Evolutionary conservation across 1,140 invertebrate genomes (phyloP).

Genomic region (Brachionus paranguensis): DNA sequence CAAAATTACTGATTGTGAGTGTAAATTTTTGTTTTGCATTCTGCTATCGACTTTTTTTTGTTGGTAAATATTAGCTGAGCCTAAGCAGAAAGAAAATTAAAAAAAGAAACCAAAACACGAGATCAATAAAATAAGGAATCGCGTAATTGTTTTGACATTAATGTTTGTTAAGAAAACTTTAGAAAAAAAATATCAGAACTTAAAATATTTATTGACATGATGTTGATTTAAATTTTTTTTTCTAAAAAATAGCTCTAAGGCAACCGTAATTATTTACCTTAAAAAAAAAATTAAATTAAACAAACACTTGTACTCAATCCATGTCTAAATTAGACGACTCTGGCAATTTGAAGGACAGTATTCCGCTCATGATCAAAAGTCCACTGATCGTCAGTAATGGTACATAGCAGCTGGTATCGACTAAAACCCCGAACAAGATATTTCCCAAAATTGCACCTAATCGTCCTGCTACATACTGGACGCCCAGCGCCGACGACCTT

Average conservation of each 20-base stretch:
- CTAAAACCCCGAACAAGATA: conserved; percentile 55
- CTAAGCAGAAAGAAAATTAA: background rate
- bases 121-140: conserved; percentile 8
- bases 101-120: background rate
- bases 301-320: background rate
- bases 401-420: conserved; percentile 54
- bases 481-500: conserved; percentile 13
- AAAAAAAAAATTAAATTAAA: background rate
- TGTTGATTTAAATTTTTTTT: background rate
- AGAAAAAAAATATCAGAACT: background rate
- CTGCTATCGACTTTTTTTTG: background rate
- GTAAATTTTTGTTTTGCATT: background rate
- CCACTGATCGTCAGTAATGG: conserved; percentile 56
- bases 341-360: conserved; percentile 29
- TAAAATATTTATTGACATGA: conserved; percentile 21
- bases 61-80: background rate
- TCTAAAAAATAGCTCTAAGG: conserved; percentile 13
- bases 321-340: conserved; percentile 31
- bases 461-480: conserved; percentile 51
- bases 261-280: conserved; percentile 19
- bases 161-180: background rate
- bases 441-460: conserved; percentile 57
- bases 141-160: background rate
- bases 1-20: background rate
- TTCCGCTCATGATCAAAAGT: background rate